Conservation (phyloP, 2,797 vertebrate genomes). For the Smutsia temminckii region DNA sequence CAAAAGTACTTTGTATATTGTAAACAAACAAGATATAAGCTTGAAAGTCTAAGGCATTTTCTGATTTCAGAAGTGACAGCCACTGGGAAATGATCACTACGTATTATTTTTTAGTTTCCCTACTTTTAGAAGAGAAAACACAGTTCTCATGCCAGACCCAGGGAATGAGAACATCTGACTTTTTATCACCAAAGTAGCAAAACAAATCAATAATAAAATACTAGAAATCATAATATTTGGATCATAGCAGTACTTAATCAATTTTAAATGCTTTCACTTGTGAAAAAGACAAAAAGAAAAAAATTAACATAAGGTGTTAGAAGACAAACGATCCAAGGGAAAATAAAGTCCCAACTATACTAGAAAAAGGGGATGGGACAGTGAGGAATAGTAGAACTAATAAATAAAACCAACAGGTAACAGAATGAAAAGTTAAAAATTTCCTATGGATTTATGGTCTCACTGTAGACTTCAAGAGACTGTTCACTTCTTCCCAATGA, state of each 20-base stretch:
- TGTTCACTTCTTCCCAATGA: not conserved
- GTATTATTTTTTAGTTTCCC: not conserved
- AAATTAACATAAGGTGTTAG: not conserved
- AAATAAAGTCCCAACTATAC: not conserved
- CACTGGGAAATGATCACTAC: not conserved
- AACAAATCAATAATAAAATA: not conserved
- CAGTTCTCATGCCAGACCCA: not conserved
- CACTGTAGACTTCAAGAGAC: not conserved
- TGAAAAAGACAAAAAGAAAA: not conserved
- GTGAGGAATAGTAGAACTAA: not conserved
- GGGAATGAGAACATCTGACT: not conserved
- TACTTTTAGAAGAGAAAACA: not conserved
- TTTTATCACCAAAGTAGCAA: conserved; percentile 13
- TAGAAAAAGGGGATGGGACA: not conserved
- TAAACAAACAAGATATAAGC: not conserved
- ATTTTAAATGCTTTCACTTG: not conserved
- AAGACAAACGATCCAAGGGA: not conserved
- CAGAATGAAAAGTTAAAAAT: not conserved
- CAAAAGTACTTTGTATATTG: not conserved
- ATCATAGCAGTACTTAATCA: not conserved
- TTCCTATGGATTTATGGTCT: not conserved
- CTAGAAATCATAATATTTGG: not conserved
- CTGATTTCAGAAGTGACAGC: conserved; percentile 17
- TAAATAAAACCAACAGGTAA: not conserved
- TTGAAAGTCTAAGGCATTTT: not conserved